Evolutionary conservation across 2,888 invertebrate species (phyloP).

Genomic region (Caenorhabditis sp.): DNA sequence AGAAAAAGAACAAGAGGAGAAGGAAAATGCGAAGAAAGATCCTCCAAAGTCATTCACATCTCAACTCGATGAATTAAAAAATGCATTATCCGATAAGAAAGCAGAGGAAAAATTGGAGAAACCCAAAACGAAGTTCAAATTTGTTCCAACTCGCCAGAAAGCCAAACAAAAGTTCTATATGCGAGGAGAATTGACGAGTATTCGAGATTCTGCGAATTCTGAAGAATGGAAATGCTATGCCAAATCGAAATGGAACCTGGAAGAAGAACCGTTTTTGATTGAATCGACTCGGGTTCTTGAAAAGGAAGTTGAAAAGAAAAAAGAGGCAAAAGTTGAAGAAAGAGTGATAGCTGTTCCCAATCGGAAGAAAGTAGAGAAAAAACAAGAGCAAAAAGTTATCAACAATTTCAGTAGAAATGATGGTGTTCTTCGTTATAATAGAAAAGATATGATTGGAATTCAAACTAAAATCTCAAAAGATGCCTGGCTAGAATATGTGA

Average conservation of each 20-base stretch:
- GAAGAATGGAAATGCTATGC: conserved; percentile 51
- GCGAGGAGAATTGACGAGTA: conserved; percentile 53
- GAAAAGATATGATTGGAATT: conserved; percentile 35
- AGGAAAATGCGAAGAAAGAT: conserved; percentile 9
- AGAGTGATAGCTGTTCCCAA: not conserved
- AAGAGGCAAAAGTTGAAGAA: conserved; percentile 2
- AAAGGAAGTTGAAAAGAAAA: not conserved
- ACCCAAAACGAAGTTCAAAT: conserved; percentile 39
- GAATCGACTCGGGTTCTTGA: not conserved
- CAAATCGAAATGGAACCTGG: conserved; percentile 35
- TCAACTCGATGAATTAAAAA: conserved; percentile 22
- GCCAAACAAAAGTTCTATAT: conserved; percentile 56
- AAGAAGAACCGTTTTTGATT: conserved; percentile 33
- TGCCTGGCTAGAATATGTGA: conserved; percentile 44
- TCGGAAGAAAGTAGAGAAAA: conserved; percentile 4
- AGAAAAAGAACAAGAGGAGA: conserved; percentile 5
- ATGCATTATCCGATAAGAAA: conserved; percentile 3
- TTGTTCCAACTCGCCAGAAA: conserved; percentile 51
- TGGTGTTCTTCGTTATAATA: conserved; percentile 1
- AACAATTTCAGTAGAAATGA: not conserved
- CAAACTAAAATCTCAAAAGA: conserved; percentile 23
- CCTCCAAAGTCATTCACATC: conserved; percentile 18
- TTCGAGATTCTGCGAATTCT: conserved; percentile 34
- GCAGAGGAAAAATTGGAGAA: not conserved
- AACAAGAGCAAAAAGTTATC: not conserved